Evolutionary conservation across 2,113 vertebrate species (phyloP), one percentile per base, ranked within the genome.

Genomic region (Hemiprocne comata): DNA sequence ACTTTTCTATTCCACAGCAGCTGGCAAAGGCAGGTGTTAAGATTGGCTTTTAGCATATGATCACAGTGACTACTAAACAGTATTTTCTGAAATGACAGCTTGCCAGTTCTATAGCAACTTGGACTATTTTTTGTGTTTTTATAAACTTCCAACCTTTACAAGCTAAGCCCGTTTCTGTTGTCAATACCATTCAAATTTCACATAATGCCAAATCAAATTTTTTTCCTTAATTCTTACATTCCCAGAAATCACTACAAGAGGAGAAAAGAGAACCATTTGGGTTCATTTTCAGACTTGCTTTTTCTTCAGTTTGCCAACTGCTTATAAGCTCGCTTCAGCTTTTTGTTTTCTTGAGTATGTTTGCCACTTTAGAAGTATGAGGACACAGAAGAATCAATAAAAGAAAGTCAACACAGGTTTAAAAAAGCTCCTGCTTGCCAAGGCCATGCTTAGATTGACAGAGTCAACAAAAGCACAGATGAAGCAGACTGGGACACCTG

Each of bases 1-100:
- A 98, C 91, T 97, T 96, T 96, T 93, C 94, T 84, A 84, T 94
- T 98, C 97, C 93, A 82, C 82, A 96, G 98, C 97, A 97, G 96
- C 96, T 98, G 98, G 97, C 98, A 97, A 89, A 94, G 87, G 82
- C 97, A 98, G 97, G 97, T 98, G 98, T 96, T 97, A 96, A 97
- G 97, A 87, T 65, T 95, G 95, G 97, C 96, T 97, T 93, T 95
- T 96, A 97, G 91, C 92, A 85, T 94, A 95, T 42, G 97, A 97
- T 93, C 93, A 96, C 94, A 94, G 86, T 0, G 28, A 96, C 95
- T 94, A 97, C 85, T 94, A 96, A 95, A 97, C 94, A 97, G 97
- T 94, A 96, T 94, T 98, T 97, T 97, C 96, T 94, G 75, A 97
- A 97, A 95, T 50, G 84, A 97, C 80, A 95, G 94, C 80, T 95